Percentiles rank a stretch among this genome's conserved stretches.
These are phyloP conservation scores for Ariopsis seemanni DNA, from an alignment of 2,113 vertebrate genomes.

Conservation along the genomic window DNA sequence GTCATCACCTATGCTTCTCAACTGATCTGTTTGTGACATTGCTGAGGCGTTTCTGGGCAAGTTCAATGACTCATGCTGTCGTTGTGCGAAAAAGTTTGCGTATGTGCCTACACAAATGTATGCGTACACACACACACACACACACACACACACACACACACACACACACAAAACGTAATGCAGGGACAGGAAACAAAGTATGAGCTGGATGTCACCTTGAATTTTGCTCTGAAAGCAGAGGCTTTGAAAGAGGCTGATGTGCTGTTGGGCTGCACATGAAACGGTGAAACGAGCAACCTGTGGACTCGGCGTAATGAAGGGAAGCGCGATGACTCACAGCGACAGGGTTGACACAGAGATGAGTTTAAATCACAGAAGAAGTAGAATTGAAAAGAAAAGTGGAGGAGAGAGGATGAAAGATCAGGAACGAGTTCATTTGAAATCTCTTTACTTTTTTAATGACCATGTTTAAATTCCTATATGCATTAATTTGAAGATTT, in stretches of 20 bases:
- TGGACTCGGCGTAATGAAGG: conserved; percentile 29
- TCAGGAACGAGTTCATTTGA: conserved; percentile 20
- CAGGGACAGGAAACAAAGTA: background rate
- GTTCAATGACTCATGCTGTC: conserved; percentile 36
- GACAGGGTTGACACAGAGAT: background rate
- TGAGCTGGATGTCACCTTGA: conserved; percentile 23
- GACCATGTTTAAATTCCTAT: background rate
- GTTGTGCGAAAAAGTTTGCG: background rate
- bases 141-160: background rate
- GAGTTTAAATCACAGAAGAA: conserved; percentile 20
- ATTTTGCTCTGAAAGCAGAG: conserved; percentile 12
- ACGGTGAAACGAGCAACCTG: conserved; percentile 36
- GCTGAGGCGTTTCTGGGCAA: conserved; percentile 20
- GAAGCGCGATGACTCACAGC: conserved; percentile 41
- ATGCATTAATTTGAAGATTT: background rate
- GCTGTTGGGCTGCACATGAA: conserved; percentile 17
- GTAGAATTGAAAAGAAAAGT: background rate
- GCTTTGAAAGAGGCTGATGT: conserved; percentile 37
- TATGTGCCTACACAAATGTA: background rate
- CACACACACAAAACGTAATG: background rate
- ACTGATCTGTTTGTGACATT: conserved; percentile 34
- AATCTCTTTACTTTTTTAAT: background rate
- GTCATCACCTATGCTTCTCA: background rate
- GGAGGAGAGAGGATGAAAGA: conserved; percentile 33
- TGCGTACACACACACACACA: background rate